Evolutionary conservation across 2,888 invertebrate species (phyloP), one percentile per base, ranked within the genome.

Genomic region (Habrosyne pyritoides): DNA sequence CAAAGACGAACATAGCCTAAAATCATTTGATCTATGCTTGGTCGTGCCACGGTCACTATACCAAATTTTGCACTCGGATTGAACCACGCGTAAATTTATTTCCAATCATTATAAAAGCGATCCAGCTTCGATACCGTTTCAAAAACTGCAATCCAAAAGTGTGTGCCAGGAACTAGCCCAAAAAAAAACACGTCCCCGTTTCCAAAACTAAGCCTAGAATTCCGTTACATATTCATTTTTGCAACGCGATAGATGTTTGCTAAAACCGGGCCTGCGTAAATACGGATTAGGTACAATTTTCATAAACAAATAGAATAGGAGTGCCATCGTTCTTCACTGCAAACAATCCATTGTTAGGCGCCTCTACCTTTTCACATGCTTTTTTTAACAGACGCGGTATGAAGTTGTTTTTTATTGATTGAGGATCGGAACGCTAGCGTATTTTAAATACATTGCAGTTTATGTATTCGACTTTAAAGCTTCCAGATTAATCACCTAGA

Each of bases 241-340:
- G 75, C 59, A 56, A 61, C 60, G 61, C 69, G 69, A 75, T 75
- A 77, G 68, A 73, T 75, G 71, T 75, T 75, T 72, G 73, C 70
- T 53, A 52, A 59, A 51, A 53, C 56, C 63, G 64, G 63, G 61
- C 62, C 83, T 83, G 84, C 62, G 66, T 79, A 83, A 85, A 86
- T 79, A 79, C 68, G 84, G 86, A 85, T 86, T 86, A 83, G 80
- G 79, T 71, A 68, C 74, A 73, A 86, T 86, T 84, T 85, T 86
- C 86, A 86, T 86, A 86, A 65, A 80, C 82, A 86, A 86, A 86
- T 83, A 86, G 60, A 55, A 33, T 46, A n/a, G 14, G 55, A 36
- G 30, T 33, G 18, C 21, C 53, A 33, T 47, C 47, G 21, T 21
- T 47, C 26, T 48, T 10, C 42, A 18, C 26, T 10, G 53, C 49